Evolutionary conservation across 1,140 invertebrate species (phyloP).

Genomic region (Antheraea pernyi): DNA sequence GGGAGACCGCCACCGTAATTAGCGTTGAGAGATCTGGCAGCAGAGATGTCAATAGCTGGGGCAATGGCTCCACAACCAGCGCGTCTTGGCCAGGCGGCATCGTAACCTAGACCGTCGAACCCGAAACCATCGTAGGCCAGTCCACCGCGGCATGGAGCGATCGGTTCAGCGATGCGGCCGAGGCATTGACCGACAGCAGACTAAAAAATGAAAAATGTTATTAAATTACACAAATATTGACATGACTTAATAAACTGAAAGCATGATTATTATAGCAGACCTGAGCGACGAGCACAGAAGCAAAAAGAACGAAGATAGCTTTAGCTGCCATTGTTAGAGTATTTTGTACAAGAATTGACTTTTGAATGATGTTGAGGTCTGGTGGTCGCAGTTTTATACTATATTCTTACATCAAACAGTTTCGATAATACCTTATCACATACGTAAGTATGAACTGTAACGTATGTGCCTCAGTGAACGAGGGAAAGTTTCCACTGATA

Average conservation of each 20-base stretch:
- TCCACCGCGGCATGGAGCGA: neutral
- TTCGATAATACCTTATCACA: neutral
- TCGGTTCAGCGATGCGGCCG: neutral
- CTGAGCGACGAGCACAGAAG: slow-evolving; percentile 9
- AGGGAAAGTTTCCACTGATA: neutral
- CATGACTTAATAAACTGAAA: neutral
- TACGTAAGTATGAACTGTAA: neutral
- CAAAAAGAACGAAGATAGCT: slow-evolving; percentile 5
- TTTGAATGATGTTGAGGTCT: neutral
- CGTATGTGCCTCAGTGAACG: neutral
- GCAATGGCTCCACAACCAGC: slow-evolving; percentile 7
- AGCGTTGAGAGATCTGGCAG: slow-evolving; percentile 6
- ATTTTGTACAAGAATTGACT: neutral
- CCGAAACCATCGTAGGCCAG: slow-evolving; percentile 4
- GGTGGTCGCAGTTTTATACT: neutral
- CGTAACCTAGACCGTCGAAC: slow-evolving; percentile 6
- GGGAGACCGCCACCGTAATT: slow-evolving; percentile 26
- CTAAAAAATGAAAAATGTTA: neutral
- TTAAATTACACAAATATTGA: neutral
- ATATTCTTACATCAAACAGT: neutral
- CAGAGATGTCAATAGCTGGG: slow-evolving; percentile 2
- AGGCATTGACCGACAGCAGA: neutral
- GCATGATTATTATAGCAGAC: neutral
- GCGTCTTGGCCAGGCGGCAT: neutral
- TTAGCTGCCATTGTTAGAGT: slow-evolving; percentile 10